Conservation (phyloP, 1,140 invertebrate species). For the Drosophila lacertosa region DNA sequence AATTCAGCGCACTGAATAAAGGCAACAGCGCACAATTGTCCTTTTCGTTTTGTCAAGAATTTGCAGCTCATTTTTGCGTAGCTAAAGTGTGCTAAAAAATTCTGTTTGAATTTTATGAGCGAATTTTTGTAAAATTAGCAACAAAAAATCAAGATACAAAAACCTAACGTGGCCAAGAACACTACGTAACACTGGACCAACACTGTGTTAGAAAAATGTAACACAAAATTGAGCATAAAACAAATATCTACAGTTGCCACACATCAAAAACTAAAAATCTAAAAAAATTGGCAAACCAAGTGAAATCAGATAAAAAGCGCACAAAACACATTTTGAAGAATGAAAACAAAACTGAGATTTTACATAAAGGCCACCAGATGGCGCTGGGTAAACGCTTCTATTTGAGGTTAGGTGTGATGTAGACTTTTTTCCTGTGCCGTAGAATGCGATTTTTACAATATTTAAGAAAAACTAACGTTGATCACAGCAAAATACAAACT, state of each 20-base stretch:
- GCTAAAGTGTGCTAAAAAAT: slow-evolving; percentile 13
- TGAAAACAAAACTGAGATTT: background rate
- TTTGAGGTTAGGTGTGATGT: slow-evolving; percentile 17
- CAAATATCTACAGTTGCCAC: slow-evolving; percentile 1
- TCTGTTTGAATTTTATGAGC: background rate
- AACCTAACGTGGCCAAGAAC: background rate
- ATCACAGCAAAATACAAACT: slow-evolving; percentile 20
- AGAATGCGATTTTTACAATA: slow-evolving; percentile 43
- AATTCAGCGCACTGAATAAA: background rate
- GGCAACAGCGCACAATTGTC: slow-evolving; percentile 6
- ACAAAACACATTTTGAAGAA: slow-evolving; percentile 1
- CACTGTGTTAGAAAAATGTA: slow-evolving; percentile 27
- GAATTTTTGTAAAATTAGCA: slow-evolving; percentile 1
- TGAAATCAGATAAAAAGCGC: background rate
- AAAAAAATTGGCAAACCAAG: too few relatives aligned
- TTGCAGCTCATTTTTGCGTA: slow-evolving; percentile 13
- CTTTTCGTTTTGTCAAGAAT: slow-evolving; percentile 20
- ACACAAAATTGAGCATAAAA: background rate
- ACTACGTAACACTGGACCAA: slow-evolving; percentile 39
- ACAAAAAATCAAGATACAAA: background rate
- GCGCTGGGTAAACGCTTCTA: too few relatives aligned
- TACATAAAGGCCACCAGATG: background rate
- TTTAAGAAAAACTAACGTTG: slow-evolving; percentile 24
- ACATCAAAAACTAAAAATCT: background rate
- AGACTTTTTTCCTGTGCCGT: slow-evolving; percentile 33